Evolutionary conservation across 2,888 invertebrate species (phyloP), one percentile per base, ranked within the genome.

Genomic region (Drosophila meridionalis): DNA sequence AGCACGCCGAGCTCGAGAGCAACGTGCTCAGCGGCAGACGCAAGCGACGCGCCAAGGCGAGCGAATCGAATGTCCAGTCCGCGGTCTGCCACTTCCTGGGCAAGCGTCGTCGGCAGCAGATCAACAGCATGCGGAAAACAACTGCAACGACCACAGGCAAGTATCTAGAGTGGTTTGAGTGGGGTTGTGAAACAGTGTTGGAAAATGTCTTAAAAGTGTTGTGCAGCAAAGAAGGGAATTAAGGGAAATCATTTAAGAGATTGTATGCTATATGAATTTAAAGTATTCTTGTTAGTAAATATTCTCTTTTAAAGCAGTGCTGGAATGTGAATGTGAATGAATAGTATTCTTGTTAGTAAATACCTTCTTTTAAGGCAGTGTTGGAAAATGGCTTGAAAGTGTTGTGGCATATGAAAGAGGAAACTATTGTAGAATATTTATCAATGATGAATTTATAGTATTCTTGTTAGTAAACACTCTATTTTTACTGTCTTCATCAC

Each of bases 1-100:
- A 92, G 67, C 87, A 83, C 20, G 74, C 80, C 3, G 92, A 92
- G 50, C 67, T 83, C 14, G 92, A 91, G 38, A 87, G 90, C 59
- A 91, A 90, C n/a, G 30, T n/a, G 4, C n/a, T n/a, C 40, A 26
- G 30, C 4, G 30, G 53, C 36, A 38, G 77, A 77, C 92, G 94
- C 26, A 93, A 94, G 40, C 91, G 94, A 36, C 92, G 94, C 11
- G 94, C 94, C 71, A 93, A 94, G 63, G 93, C 72, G 0, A 38
- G 93, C 3, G 94, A 94, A 43, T 74, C 78, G 48, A 76, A 70
- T 75, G 91, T 71, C 81, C 65, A 78, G 52, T 47, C 91, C 58
- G 91, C 87, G 8, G 38, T 73, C 3, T 87, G 92, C 90, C 86
- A 86, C 11, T 69, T 72, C 0, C 38, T 81, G 60, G 71, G 74